Percentiles rank a stretch among this genome's conserved stretches.
phyloP scores from a whole-genome alignment of 2,113 vertebrate genomes.

The Puma concolor region DNA sequence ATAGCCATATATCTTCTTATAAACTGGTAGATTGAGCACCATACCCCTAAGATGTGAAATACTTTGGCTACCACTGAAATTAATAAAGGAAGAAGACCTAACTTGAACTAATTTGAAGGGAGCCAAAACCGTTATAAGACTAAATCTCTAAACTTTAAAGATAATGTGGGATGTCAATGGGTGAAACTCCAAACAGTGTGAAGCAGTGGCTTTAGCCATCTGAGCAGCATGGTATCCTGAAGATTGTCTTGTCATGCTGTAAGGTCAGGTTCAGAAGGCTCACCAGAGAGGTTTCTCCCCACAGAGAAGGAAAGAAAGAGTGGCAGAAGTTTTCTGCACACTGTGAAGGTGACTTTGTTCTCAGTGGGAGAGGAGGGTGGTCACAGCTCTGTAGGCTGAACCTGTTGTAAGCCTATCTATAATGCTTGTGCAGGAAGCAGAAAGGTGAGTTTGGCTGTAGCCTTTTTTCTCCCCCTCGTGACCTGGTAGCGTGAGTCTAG shows the following conservation, averaged over 20 bases:
- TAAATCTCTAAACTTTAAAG: constrained; percentile 53
- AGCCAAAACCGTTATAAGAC: not conserved
- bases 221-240: not conserved
- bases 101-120: constrained; percentile 23
- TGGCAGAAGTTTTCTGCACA: constrained; percentile 64
- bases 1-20: not conserved
- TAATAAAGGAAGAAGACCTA: not conserved
- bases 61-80: not conserved
- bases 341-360: constrained; percentile 67
- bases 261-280: constrained; percentile 65
- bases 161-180: constrained; percentile 29
- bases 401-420: constrained; percentile 39
- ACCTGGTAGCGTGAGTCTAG: not conserved
- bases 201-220: constrained; percentile 33
- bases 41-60: not conserved
- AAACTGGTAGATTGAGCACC: not conserved
- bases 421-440: constrained; percentile 30
- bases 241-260: constrained; percentile 28
- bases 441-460: constrained; percentile 42
- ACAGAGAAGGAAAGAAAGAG: constrained; percentile 55
- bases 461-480: constrained; percentile 32
- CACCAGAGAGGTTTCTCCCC: constrained; percentile 41
- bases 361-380: constrained; percentile 69
- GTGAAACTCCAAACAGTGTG: constrained; percentile 18
- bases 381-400: constrained; percentile 39